A percentile compares a stretch with the other conserved stretches of the same genome.
Evolutionary conservation across 2,888 invertebrate genomes (phyloP).

Genomic region (Schizotus pectinicornis): DNA sequence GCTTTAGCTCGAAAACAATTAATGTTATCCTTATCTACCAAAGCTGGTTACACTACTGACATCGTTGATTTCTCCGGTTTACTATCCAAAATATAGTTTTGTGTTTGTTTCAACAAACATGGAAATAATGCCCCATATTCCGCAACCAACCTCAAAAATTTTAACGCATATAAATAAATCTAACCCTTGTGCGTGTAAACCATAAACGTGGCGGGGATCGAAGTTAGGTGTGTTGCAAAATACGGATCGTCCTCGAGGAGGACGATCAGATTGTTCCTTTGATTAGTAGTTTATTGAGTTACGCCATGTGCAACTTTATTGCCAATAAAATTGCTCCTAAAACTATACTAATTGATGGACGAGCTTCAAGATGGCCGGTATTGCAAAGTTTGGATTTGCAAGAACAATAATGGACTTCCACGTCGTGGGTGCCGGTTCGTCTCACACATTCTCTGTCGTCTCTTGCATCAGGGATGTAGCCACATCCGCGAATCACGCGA

Average conservation of each 20-base stretch:
- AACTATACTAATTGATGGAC: slow-evolving; percentile 21
- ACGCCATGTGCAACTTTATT: slow-evolving; percentile 14
- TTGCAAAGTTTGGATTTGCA: slow-evolving; percentile 83
- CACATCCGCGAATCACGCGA: slow-evolving; percentile 81
- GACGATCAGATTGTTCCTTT: neutral
- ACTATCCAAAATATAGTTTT: neutral
- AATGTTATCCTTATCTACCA: neutral
- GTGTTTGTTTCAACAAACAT: neutral
- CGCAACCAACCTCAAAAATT: too few relatives aligned
- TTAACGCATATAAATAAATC: too few relatives aligned
- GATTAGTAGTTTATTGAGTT: neutral
- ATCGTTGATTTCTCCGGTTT: neutral
- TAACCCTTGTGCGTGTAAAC: too few relatives aligned
- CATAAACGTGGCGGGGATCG: neutral
- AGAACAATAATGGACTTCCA: slow-evolving; percentile 77
- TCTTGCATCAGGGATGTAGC: slow-evolving; percentile 72
- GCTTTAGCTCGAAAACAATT: too few relatives aligned
- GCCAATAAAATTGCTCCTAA: slow-evolving; percentile 21
- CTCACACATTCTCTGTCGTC: slow-evolving; percentile 69
- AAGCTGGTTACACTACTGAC: neutral
- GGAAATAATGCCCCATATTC: neutral
- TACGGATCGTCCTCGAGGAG: neutral
- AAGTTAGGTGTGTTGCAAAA: neutral
- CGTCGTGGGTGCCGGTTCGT: slow-evolving; percentile 76
- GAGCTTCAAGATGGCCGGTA: slow-evolving; percentile 52